These are phyloP conservation scores for Tragelaphus scriptus DNA, from an alignment of 2,113 vertebrate species.

Conservation along the genomic window DNA sequence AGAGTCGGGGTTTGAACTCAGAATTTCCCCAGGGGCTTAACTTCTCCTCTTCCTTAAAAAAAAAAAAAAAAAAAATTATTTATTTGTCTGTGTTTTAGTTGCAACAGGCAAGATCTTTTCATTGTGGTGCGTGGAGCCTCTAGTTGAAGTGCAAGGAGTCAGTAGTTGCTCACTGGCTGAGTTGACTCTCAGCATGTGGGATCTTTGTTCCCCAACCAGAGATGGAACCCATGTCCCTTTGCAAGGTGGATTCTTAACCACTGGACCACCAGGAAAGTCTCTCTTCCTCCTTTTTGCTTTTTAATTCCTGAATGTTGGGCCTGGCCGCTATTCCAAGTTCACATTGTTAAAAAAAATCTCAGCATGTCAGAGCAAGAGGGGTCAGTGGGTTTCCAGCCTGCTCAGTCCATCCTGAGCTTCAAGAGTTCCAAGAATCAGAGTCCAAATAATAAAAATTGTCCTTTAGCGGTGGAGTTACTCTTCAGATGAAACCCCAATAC, in stretches of 20 bases:
- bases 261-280: not conserved
- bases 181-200: not conserved
- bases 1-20: not conserved
- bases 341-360: not conserved
- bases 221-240: not conserved
- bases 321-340: not conserved
- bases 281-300: not conserved
- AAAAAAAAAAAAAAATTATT: not conserved
- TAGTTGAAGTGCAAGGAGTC: not conserved
- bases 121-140: not conserved
- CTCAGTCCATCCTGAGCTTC: not conserved
- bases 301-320: not conserved
- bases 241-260: not conserved
- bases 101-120: not conserved
- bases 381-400: not conserved
- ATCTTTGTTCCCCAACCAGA: not conserved
- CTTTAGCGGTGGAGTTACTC: not conserved
- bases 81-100: not conserved
- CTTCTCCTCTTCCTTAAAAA: not conserved
- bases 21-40: not conserved
- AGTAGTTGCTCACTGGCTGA: not conserved
- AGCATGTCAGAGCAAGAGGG: not conserved
- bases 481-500: not conserved
- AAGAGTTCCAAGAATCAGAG: not conserved
- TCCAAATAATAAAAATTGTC: not conserved